Conservation (phyloP, 2,113 vertebrate species). For the Nanorana parkeri region DNA sequence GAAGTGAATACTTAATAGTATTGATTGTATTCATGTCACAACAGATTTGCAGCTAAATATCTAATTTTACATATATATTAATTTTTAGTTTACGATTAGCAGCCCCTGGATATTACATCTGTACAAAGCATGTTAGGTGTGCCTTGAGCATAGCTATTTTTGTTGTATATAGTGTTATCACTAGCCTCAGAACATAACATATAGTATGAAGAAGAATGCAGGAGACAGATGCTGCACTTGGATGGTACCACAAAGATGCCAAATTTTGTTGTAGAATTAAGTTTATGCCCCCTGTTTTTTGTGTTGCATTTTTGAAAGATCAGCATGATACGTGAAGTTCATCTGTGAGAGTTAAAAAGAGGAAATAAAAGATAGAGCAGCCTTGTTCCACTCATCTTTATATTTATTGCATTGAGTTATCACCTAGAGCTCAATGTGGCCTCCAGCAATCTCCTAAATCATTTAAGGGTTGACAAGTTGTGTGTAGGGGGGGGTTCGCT, state of each 20-base stretch:
- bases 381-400: constrained; percentile 75
- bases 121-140: neutral
- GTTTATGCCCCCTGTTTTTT: constrained; percentile 1
- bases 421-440: constrained; percentile 76
- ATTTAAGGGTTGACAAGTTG: constrained; percentile 79
- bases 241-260: no score
- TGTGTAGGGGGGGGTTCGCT: constrained; percentile 77
- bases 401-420: constrained; percentile 79
- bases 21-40: no score
- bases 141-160: neutral
- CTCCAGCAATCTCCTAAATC: constrained; percentile 83
- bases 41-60: no score
- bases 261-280: neutral
- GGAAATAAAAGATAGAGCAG: constrained; percentile 62
- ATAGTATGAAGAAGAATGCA: no score
- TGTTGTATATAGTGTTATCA: no score
- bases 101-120: no score
- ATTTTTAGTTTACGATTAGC: no score
- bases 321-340: neutral
- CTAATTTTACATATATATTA: no score
- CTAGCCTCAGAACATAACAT: no score
- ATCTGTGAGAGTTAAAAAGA: neutral
- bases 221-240: no score
- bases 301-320: neutral
- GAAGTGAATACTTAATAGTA: no score